These are phyloP conservation scores for Euwallacea fornicatus DNA, from an alignment of 1,140 invertebrate species.

Conservation along the genomic window DNA sequence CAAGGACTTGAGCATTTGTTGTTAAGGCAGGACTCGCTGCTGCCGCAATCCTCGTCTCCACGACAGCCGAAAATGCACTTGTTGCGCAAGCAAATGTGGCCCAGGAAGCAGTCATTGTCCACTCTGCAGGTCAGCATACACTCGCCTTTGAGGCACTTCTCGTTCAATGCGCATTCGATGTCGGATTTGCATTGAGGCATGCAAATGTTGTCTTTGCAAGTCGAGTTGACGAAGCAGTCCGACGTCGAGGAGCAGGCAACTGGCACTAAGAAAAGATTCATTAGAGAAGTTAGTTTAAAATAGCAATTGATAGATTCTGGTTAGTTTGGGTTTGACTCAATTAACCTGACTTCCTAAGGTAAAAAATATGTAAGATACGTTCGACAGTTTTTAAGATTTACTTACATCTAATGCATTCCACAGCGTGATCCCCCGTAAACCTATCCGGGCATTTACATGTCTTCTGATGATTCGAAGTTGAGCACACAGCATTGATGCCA, in stretches of 20 bases:
- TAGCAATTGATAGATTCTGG: too few species aligned
- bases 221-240: constrained; percentile 67
- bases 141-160: constrained; percentile 79
- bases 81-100: constrained; percentile 83
- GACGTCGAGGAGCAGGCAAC: constrained; percentile 69
- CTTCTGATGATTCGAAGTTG: constrained; percentile 73
- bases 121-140: constrained; percentile 85
- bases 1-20: constrained; percentile 84
- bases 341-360: too few species aligned
- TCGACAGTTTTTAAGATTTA: constrained; percentile 34
- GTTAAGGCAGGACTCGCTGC: constrained; percentile 75
- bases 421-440: constrained; percentile 82
- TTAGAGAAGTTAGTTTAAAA: too few species aligned
- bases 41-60: constrained; percentile 82
- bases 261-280: constrained; percentile 61
- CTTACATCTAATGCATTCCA: constrained; percentile 83
- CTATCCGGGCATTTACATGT: constrained; percentile 80
- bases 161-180: constrained; percentile 85
- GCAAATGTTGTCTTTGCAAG: constrained; percentile 79
- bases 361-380: too few species aligned
- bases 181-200: constrained; percentile 73
- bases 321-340: too few species aligned
- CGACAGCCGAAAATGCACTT: constrained; percentile 85
- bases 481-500: constrained; percentile 86
- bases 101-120: constrained; percentile 89